Evolutionary conservation across 2,113 vertebrate species (phyloP).

Genomic region (Chionodraco myersi): DNA sequence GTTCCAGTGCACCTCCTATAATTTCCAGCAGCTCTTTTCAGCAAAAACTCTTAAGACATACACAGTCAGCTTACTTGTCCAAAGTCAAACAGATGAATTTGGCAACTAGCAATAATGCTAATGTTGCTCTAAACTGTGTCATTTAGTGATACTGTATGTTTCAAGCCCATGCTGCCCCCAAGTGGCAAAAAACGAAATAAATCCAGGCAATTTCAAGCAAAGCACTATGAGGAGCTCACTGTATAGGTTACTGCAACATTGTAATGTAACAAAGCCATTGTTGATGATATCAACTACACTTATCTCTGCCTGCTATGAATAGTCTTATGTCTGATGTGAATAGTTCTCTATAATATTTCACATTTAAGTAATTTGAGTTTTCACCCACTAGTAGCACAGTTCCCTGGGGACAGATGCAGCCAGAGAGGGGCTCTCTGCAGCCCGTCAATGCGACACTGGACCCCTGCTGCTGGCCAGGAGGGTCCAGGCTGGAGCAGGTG

Average conservation of each 20-base stretch:
- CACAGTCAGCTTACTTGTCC: no score
- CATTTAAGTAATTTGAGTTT: neutral
- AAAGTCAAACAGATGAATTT: no score
- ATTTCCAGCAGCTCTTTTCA: neutral
- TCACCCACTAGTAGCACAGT: constrained; percentile 86
- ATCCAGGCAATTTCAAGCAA: neutral
- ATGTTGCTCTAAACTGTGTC: neutral
- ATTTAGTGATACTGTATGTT: neutral
- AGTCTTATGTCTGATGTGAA: neutral
- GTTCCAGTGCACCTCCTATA: no score
- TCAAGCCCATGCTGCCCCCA: neutral
- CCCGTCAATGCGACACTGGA: constrained; percentile 23
- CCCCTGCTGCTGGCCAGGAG: constrained; percentile 60
- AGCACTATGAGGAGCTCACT: neutral
- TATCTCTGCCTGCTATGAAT: neutral
- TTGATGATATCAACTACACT: neutral
- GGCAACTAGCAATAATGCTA: neutral
- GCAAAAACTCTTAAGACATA: neutral
- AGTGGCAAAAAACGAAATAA: neutral
- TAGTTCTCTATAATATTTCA: neutral
- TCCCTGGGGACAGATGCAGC: constrained; percentile 89
- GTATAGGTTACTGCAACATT: neutral
- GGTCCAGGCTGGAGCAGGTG: constrained; percentile 84
- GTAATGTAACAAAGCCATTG: neutral
- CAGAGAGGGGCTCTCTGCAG: constrained; percentile 81